Evolutionary conservation across 2,113 vertebrate species (phyloP).

Genomic region (Nyctibius bracteatus): DNA sequence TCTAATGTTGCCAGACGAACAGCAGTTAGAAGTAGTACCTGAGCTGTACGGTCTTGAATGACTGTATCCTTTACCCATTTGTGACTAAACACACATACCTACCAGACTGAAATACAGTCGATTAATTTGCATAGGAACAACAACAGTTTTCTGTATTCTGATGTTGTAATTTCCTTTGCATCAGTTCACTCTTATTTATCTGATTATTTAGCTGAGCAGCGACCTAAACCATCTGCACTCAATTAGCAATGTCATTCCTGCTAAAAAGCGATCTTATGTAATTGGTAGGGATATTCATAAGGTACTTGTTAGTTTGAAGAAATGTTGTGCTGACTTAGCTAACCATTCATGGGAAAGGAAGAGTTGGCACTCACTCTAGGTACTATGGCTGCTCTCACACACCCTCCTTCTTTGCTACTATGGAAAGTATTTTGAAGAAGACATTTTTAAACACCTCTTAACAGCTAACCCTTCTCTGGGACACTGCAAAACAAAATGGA

Average conservation of each 20-base stretch:
- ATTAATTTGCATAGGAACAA: not conserved
- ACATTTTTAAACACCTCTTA: not conserved
- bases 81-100: not conserved
- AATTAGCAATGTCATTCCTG: not conserved
- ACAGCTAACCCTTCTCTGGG: not conserved
- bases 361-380: not conserved
- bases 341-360: not conserved
- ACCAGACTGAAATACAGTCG: not conserved
- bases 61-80: not conserved
- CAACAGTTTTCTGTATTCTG: not conserved
- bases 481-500: not conserved
- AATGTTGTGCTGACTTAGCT: not conserved
- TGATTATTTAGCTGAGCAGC: not conserved
- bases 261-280: not conserved
- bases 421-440: not conserved
- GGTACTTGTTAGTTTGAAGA: not conserved
- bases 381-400: not conserved
- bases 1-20: not conserved
- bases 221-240: not conserved
- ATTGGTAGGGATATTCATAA: not conserved
- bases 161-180: not conserved
- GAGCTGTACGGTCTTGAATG: not conserved
- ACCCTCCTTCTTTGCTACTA: not conserved
- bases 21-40: not conserved
- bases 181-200: constrained; percentile 13